Evolutionary conservation across 2,113 vertebrate species (phyloP).

Genomic region (Suricata suricatta): DNA sequence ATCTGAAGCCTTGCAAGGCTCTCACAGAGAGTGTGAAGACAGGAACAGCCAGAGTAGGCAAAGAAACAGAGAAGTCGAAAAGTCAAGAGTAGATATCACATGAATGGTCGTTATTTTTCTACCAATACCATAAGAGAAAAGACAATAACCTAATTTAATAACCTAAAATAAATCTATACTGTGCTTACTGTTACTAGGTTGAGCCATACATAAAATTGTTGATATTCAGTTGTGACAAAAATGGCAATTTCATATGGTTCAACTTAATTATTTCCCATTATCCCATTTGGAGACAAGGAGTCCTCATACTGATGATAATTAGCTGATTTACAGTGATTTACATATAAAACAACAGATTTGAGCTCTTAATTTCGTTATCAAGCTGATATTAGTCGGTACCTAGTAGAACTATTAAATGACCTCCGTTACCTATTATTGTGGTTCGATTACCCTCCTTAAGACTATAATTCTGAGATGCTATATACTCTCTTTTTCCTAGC

Average conservation of each 20-base stretch:
- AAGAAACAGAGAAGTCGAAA: constrained; percentile 38
- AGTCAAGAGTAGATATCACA: neutral
- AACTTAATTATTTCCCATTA: constrained; percentile 33
- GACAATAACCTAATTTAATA: neutral
- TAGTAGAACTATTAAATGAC: constrained; percentile 16
- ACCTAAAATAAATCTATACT: neutral
- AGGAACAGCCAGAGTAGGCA: neutral
- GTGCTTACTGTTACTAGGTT: neutral
- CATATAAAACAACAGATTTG: constrained; percentile 8
- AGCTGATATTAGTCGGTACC: constrained; percentile 26
- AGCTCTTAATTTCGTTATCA: constrained; percentile 42
- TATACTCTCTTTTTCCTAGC: neutral
- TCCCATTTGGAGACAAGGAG: constrained; percentile 29
- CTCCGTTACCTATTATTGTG: neutral
- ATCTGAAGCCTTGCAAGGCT: constrained; percentile 32
- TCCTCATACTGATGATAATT: neutral
- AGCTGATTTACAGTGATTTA: constrained; percentile 35
- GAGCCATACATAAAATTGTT: constrained; percentile 22
- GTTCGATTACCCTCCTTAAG: constrained; percentile 4
- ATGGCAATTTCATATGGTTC: neutral
- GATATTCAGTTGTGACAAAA: constrained; percentile 36
- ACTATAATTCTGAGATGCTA: constrained; percentile 37
- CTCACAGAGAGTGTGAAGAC: neutral
- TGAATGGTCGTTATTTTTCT: neutral
- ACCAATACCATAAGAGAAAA: neutral